Evolutionary conservation across 2,113 vertebrate genomes (phyloP).

Genomic region (Laticauda colubrina): DNA sequence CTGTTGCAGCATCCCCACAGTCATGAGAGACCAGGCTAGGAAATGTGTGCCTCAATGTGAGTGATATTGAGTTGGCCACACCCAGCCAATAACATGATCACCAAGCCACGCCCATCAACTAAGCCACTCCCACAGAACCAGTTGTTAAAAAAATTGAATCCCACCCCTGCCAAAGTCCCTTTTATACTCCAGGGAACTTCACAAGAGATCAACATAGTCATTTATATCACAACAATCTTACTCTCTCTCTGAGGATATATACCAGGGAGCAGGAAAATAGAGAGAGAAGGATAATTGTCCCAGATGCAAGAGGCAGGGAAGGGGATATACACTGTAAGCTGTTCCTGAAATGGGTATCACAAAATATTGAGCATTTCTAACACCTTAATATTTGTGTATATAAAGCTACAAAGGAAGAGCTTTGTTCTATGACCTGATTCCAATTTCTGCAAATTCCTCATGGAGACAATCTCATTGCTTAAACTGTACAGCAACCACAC

Average conservation of each 20-base stretch:
- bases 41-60: no score
- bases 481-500: background rate
- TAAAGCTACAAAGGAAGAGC: slow-evolving; percentile 22
- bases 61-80: no score
- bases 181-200: background rate
- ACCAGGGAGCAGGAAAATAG: background rate
- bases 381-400: slow-evolving; percentile 1
- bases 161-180: background rate
- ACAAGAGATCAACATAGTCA: background rate
- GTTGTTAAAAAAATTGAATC: no score
- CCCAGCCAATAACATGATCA: no score
- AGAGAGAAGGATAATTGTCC: background rate
- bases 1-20: no score
- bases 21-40: no score
- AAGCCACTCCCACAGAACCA: no score
- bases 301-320: fast-evolving
- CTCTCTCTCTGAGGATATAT: background rate
- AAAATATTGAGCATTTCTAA: background rate
- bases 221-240: background rate
- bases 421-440: slow-evolving; percentile 28
- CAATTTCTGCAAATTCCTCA: slow-evolving; percentile 17
- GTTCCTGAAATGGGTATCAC: background rate
- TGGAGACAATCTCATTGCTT: background rate
- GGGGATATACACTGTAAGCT: background rate
- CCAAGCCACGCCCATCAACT: no score